phyloP scores from a whole-genome alignment of 2,888 invertebrate genomes.

The Leptarthrus brevirostris region DNA sequence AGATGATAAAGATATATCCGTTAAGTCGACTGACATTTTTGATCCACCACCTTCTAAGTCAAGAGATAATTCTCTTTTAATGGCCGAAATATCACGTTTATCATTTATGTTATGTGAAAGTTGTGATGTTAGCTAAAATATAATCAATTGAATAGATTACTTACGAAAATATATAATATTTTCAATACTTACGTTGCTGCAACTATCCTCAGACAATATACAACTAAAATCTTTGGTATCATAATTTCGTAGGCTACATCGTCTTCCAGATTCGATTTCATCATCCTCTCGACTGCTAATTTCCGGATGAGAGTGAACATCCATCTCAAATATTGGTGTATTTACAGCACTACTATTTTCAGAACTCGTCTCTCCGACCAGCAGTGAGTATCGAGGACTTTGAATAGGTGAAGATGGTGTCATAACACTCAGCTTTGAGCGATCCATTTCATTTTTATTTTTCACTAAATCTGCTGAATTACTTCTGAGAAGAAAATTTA shows the following conservation, averaged over 20 bases:
- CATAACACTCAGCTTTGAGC: slow-evolving; percentile 60
- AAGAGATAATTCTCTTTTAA: slow-evolving; percentile 65
- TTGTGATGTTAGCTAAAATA: slow-evolving; percentile 56
- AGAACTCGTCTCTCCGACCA: slow-evolving; percentile 66
- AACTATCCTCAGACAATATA: slow-evolving; percentile 64
- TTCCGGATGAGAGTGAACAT: slow-evolving; percentile 60
- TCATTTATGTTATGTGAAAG: slow-evolving; percentile 58
- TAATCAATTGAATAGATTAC: background rate
- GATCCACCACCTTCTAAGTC: slow-evolving; percentile 61
- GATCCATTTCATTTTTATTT: slow-evolving; percentile 59
- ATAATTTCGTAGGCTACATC: slow-evolving; percentile 42
- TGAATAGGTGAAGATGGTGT: slow-evolving; percentile 66
- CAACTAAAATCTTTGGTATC: slow-evolving; percentile 57
- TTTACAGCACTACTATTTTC: slow-evolving; percentile 66
- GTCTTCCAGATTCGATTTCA: slow-evolving; percentile 50
- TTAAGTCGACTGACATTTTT: slow-evolving; percentile 59
- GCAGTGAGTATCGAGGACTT: slow-evolving; percentile 66
- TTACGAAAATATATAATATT: background rate
- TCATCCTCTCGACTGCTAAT: slow-evolving; percentile 30
- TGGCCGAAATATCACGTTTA: slow-evolving; percentile 64
- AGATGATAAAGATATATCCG: slow-evolving; percentile 54
- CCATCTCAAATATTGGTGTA: slow-evolving; percentile 66
- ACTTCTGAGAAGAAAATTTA: slow-evolving; percentile 58
- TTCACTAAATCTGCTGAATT: slow-evolving; percentile 59
- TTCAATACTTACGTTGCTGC: slow-evolving; percentile 61